Base-by-base conservation (phyloP, 2,113 vertebrate species). In the Antechinus flavipes region DNA sequence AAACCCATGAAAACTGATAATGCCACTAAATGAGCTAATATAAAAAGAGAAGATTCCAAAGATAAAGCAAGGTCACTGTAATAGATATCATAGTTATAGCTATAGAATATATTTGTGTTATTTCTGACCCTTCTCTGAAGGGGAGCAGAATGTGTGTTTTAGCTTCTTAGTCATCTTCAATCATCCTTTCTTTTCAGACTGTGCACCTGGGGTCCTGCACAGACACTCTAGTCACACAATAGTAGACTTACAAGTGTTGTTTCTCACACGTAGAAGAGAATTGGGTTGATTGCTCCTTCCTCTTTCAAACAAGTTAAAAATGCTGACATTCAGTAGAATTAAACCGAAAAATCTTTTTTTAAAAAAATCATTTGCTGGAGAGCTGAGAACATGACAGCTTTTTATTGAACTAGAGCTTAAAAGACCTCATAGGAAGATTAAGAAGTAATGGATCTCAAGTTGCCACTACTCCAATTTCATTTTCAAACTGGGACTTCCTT, bases 221-320 rank as follows among this genome's bases (percentile, higher is more conserved):
- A 84, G n/a, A 22, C n/a, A 84, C n/a, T 84, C 68, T 22, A 84
- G 68, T 42, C 68, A 84, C 42, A 84, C 68, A 84, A 84, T 84
- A 84, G n/a, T 8, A 42, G 68, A 84, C 68, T 46, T 1, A 3
- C 1, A 23, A 24, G n/a, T 8, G 25, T n/a, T 10, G 22, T 35
- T 94, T 89, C 27, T 16, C 0, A 84, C 42, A 1, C 58, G 2
- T 54, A 2, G 22, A 30, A 84, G 25, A 61, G 94, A 94, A 27
- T 35, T 19, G 6, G 26, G 23, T 2, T 47, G 53, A 53, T 16
- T 14, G 55, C 0, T 46, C 35, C 53, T n/a, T 52, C 53, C 9
- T 54, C 93, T 53, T 90, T 49, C 54, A 25, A 89, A 35, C 93
- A 91, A 95, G 55, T 89, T 42, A 90, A 35, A 89, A 30, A 90